Evolutionary conservation across 2,797 vertebrate species (phyloP).

Genomic region (Epinephelus awoara): DNA sequence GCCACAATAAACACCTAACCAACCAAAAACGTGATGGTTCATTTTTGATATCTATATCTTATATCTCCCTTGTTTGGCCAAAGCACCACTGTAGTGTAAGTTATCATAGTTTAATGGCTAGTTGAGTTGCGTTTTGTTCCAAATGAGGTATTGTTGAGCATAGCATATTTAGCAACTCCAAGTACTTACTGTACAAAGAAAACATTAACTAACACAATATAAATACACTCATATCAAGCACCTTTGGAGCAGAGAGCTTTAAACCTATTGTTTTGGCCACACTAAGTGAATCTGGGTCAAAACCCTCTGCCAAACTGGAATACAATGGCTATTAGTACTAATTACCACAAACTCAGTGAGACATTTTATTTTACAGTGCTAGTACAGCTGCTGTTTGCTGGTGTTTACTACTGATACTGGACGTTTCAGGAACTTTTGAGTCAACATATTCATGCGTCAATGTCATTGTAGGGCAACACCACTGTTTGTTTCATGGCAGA

Average conservation of each 20-base stretch:
- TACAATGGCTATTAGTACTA: conserved; percentile 71
- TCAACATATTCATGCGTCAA: conserved; percentile 35
- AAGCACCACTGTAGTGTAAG: conserved; percentile 84
- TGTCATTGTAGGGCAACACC: conserved; percentile 44
- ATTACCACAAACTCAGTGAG: conserved; percentile 70
- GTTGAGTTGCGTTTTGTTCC: conserved; percentile 83
- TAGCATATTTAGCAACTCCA: conserved; percentile 78
- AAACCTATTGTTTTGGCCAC: conserved; percentile 69
- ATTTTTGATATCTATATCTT: conserved; percentile 60
- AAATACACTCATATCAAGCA: conserved; percentile 81
- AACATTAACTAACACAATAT: conserved; percentile 78
- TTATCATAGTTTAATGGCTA: conserved; percentile 85
- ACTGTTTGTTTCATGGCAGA: conserved; percentile 44
- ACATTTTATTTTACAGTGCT: conserved; percentile 80
- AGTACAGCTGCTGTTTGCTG: conserved; percentile 52
- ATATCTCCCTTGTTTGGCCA: conserved; percentile 84
- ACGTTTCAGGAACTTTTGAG: conserved; percentile 59
- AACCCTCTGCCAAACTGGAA: conserved; percentile 69
- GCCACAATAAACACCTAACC: conserved; percentile 73
- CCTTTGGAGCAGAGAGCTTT: conserved; percentile 75
- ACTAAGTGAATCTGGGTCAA: conserved; percentile 68
- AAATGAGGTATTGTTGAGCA: conserved; percentile 90
- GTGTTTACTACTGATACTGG: conserved; percentile 58
- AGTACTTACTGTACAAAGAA: conserved; percentile 79
- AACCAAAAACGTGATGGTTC: conserved; percentile 62